phyloP scores from a whole-genome alignment of 2,797 vertebrate genomes.

The Catharus ustulatus region DNA sequence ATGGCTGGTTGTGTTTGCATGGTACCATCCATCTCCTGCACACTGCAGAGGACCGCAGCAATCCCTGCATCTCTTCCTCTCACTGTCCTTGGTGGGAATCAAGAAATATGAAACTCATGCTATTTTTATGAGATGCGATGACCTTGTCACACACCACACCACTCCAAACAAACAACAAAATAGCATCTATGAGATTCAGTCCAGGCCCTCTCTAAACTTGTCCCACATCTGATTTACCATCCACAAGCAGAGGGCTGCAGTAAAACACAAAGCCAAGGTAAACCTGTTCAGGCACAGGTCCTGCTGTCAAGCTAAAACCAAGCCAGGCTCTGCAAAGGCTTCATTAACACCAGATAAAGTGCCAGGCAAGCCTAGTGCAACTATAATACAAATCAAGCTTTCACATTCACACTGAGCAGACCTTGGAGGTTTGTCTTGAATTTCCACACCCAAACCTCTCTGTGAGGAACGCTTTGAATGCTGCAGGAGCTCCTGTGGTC shows the following conservation, averaged over 20 bases:
- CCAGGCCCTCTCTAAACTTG: neutral
- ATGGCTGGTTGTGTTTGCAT: accelerated
- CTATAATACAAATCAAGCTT: neutral
- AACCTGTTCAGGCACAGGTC: neutral
- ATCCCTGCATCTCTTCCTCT: neutral
- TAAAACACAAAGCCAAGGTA: neutral
- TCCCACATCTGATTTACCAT: neutral
- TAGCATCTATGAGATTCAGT: neutral
- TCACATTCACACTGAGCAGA: neutral
- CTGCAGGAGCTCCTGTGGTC: neutral
- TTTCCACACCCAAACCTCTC: neutral
- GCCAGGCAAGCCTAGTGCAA: neutral
- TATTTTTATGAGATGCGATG: neutral
- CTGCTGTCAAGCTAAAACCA: neutral
- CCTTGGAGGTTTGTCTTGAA: neutral
- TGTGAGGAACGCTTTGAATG: neutral
- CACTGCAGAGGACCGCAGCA: neutral
- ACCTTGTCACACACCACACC: neutral
- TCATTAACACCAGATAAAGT: neutral
- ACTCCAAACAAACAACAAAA: neutral
- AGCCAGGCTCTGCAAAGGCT: neutral
- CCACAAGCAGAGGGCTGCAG: neutral
- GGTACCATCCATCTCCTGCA: neutral
- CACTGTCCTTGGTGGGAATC: neutral
- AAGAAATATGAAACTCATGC: neutral